Conservation (phyloP, 1,140 invertebrate species). For the Augochlora pura region DNA sequence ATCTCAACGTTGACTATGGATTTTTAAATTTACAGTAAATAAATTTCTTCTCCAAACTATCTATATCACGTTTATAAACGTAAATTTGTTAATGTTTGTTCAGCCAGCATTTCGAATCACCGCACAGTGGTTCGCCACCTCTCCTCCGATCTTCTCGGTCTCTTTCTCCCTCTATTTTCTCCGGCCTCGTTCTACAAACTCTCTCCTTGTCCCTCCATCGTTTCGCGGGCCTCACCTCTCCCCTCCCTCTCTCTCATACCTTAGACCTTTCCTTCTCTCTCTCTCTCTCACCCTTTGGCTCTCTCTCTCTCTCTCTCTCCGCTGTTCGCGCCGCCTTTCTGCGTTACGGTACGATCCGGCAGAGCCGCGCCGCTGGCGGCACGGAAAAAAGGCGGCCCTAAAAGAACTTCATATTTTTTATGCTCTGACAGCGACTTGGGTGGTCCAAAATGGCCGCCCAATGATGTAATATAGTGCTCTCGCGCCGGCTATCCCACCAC, state of each 20-base stretch:
- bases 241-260: constrained; percentile 13
- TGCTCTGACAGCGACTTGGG: constrained; percentile 80
- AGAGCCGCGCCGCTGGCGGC: constrained; percentile 74
- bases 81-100: too few species aligned
- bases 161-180: not conserved
- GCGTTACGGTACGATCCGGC: constrained; percentile 67
- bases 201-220: not conserved
- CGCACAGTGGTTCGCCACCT: constrained; percentile 28
- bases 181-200: constrained; percentile 1
- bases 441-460: constrained; percentile 81
- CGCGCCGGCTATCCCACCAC: constrained; percentile 53
- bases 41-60: too few species aligned
- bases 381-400: constrained; percentile 80
- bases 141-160: constrained; percentile 25
- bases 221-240: not conserved
- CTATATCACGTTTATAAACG: too few species aligned
- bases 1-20: too few species aligned
- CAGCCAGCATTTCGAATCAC: too few species aligned
- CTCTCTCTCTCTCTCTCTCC: constrained; percentile 36
- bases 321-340: constrained; percentile 69
- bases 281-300: too few species aligned
- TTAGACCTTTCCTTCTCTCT: constrained; percentile 6
- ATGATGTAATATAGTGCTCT: constrained; percentile 80
- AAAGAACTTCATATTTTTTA: constrained; percentile 82
- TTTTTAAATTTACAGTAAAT: too few species aligned